Base-by-base conservation (phyloP, 2,113 vertebrate genomes). In the Saiga tatarica region DNA sequence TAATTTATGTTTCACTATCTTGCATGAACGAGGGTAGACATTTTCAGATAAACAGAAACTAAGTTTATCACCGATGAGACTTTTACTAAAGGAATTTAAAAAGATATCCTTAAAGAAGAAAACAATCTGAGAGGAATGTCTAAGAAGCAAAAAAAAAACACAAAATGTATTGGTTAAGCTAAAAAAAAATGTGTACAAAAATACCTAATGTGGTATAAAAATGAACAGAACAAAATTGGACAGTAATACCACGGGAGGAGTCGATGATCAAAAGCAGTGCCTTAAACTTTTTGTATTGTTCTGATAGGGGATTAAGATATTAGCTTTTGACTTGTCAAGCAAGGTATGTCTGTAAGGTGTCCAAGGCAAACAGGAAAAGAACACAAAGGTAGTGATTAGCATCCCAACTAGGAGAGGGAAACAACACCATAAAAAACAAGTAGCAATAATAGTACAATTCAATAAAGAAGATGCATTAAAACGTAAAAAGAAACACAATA, bases 31-130 rank as follows among this genome's bases (percentile, higher is more conserved):
- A 90, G 3, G 21, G 52, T 53, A 64, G 93, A 84, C 62, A 52
- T 85, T 94, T 97, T 84, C 83, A 87, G 71, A 78, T 87, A 59
- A 94, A 91, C 9, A 59, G 67, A 96, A 87, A 81, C 13, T 17
- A n/a, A 87, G 55, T 71, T 96, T 86, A 84, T 55, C 71, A 83
- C n/a, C 3, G 16, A 47, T 84, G 19, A 28, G 60, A 28, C 30
- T 23, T 79, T 88, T 90, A 90, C 9, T 67, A 67, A 88, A 86
- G 39, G 47, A 92, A 90, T 90, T 89, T 71, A 33, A 92, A 95
- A 76, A 30, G 52, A 30, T 47, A 23, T 42, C 26, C 12, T 42
- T 84, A n/a, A 81, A 30, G 84, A 79, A 52, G 50, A 95, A 47
- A 53, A 45, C 47, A 16, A 59, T 59, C 19, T 30, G 36, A 53